Evolutionary conservation across 2,888 invertebrate genomes (phyloP).

Genomic region (Pterobdella sp.): DNA sequence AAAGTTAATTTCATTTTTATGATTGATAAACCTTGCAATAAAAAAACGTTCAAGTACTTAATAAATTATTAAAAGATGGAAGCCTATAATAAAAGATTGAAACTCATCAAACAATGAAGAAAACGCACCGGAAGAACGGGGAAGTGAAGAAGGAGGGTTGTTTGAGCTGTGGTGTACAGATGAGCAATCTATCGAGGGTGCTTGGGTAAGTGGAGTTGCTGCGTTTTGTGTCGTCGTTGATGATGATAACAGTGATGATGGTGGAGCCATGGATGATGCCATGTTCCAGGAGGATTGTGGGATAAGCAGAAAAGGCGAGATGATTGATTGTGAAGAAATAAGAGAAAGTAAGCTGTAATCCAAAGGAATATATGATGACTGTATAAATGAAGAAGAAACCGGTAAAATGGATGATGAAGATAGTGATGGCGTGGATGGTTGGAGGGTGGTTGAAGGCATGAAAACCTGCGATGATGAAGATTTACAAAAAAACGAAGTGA

Average conservation of each 20-base stretch:
- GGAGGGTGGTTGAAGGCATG: not conserved
- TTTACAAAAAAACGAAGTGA: not conserved
- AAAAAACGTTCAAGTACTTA: too few species aligned
- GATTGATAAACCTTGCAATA: too few species aligned
- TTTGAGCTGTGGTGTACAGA: not conserved
- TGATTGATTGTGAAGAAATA: not conserved
- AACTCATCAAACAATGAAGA: too few species aligned
- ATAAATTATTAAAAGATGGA: too few species aligned
- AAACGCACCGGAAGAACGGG: not conserved
- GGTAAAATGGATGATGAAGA: not conserved
- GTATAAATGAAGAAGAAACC: not conserved
- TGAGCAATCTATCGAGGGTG: constrained; percentile 27
- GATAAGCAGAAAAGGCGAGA: not conserved
- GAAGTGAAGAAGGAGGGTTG: not conserved
- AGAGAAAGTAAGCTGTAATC: not conserved
- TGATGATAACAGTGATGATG: constrained; percentile 9
- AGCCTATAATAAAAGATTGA: too few species aligned
- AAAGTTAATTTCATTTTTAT: too few species aligned
- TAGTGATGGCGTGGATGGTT: not conserved
- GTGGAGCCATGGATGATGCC: not conserved
- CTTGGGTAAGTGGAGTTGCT: constrained; percentile 12
- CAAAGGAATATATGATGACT: not conserved
- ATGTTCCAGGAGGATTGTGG: not conserved
- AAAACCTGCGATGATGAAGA: not conserved
- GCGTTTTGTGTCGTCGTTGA: constrained; percentile 6